A percentile compares a stretch with the other conserved stretches of the same genome.
Conservation (phyloP, 1,140 invertebrate species). For the Achroia grisella region DNA sequence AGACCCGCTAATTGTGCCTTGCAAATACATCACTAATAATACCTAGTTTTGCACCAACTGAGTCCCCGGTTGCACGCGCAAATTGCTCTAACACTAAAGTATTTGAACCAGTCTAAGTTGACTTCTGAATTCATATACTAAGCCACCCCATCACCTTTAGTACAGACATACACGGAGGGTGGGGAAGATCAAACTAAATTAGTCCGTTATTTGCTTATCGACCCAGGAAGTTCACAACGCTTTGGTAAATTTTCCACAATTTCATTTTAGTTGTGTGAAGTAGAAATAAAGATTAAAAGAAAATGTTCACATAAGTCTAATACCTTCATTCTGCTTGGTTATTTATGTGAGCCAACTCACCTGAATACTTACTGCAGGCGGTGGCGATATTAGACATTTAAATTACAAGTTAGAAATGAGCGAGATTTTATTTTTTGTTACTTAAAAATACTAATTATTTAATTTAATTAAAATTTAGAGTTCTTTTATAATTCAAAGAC, state of each 20-base stretch:
- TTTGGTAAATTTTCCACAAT: not conserved
- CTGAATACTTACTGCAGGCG: no score
- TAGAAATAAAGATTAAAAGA: no score
- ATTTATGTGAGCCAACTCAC: no score
- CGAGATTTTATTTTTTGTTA: no score
- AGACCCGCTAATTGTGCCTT: not conserved
- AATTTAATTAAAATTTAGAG: no score
- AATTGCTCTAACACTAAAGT: constrained; percentile 25
- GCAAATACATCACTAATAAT: not conserved
- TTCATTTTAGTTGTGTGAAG: no score
- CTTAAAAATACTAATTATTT: no score
- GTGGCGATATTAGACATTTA: no score
- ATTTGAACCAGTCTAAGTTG: constrained; percentile 25
- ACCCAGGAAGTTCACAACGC: constrained; percentile 13
- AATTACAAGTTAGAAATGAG: no score
- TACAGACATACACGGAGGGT: constrained; percentile 16
- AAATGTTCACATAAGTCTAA: no score
- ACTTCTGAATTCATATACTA: constrained; percentile 19
- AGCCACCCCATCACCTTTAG: constrained; percentile 13
- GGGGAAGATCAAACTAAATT: constrained; percentile 24
- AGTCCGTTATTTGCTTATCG: constrained; percentile 31
- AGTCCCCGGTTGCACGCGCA: constrained; percentile 24
- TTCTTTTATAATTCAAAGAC: no score
- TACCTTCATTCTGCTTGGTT: no score
- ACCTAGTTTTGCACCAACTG: constrained; percentile 1